Evolutionary conservation across 1,140 invertebrate species (phyloP).

Genomic region (Archivesica marissinica): DNA sequence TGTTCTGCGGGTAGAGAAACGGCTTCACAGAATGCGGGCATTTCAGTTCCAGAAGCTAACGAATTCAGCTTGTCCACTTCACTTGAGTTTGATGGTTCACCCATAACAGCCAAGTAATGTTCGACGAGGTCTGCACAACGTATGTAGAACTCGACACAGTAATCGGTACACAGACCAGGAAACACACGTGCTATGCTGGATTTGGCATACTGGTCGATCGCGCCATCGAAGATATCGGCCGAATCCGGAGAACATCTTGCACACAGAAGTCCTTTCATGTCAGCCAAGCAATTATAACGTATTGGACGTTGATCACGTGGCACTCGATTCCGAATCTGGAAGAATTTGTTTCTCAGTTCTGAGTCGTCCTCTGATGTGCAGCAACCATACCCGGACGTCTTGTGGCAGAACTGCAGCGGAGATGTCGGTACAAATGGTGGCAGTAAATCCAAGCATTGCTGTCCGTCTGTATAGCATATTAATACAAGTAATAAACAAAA

Average conservation of each 20-base stretch:
- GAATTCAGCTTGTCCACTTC: neutral
- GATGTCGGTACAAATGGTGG: slow-evolving; percentile 74
- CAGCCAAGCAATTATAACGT: slow-evolving; percentile 62
- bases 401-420: slow-evolving; percentile 72
- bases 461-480: neutral
- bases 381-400: slow-evolving; percentile 77
- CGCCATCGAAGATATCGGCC: slow-evolving; percentile 75
- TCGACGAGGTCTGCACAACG: neutral
- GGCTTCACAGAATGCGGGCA: neutral
- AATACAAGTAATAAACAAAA: neutral
- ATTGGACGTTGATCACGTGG: too few relatives aligned
- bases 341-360: neutral
- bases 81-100: too few relatives aligned
- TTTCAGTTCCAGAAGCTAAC: neutral
- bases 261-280: slow-evolving; percentile 72
- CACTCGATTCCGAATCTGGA: neutral
- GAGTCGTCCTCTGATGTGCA: slow-evolving; percentile 70
- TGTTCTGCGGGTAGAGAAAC: neutral
- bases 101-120: neutral
- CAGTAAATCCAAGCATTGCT: slow-evolving; percentile 79
- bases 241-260: slow-evolving; percentile 78
- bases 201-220: slow-evolving; percentile 57
- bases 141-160: neutral
- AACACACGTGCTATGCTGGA: neutral
- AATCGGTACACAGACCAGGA: neutral